A percentile compares a stretch with the other conserved stretches of the same genome.
phyloP scores from a whole-genome alignment of 2,113 vertebrate genomes.

The Myodes glareolus region DNA sequence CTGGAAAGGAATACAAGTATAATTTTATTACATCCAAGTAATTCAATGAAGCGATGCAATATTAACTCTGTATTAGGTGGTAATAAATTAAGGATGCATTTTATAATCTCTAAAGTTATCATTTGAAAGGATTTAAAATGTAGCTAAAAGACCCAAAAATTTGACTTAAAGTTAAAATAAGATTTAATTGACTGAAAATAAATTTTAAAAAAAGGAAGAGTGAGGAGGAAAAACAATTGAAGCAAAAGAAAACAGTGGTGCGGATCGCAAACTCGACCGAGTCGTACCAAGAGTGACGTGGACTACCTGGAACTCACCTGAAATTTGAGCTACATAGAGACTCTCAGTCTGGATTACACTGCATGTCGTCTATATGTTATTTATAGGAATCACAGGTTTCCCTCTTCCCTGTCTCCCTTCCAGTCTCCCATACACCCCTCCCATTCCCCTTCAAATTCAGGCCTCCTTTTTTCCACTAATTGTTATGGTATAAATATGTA shows the following conservation, averaged over 20 bases:
- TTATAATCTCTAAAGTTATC: not conserved
- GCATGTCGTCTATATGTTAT: not conserved
- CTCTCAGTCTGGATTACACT: not conserved
- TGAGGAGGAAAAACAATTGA: not conserved
- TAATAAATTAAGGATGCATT: not conserved
- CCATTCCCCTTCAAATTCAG: not conserved
- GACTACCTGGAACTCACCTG: not conserved
- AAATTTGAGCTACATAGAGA: not conserved
- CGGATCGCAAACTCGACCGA: not conserved
- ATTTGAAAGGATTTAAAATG: not conserved
- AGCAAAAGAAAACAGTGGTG: not conserved
- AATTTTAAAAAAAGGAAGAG: not conserved
- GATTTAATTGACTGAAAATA: constrained; percentile 21
- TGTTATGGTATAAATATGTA: not conserved
- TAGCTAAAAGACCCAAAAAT: not conserved
- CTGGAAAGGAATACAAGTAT: not conserved
- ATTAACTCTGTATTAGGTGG: not conserved
- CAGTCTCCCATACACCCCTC: not conserved
- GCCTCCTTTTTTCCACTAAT: not conserved
- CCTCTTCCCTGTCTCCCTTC: not conserved
- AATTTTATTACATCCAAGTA: not conserved
- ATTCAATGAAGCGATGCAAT: not conserved
- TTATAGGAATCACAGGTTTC: not conserved
- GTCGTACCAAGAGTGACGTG: not conserved
- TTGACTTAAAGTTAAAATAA: not conserved